Percentiles rank a stretch among this genome's conserved stretches.
These are phyloP conservation scores for Pedionomus torquatus DNA, from an alignment of 2,113 vertebrate species.

Conservation along the genomic window DNA sequence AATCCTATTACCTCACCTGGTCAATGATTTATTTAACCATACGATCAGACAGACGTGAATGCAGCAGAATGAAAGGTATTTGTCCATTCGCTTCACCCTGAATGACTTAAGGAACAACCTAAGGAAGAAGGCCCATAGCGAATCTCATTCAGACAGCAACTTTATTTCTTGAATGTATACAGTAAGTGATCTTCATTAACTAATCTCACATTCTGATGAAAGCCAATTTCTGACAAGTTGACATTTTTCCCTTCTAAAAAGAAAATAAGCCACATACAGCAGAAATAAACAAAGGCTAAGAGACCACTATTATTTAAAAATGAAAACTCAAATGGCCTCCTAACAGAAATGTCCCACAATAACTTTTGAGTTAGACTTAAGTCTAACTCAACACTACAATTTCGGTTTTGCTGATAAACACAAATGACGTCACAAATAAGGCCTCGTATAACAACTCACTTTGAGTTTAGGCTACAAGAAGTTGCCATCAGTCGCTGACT, in stretches of 20 bases:
- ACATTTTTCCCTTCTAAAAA: background rate
- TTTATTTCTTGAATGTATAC: background rate
- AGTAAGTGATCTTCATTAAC: background rate
- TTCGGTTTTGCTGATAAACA: background rate
- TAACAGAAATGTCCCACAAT: background rate
- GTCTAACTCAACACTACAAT: background rate
- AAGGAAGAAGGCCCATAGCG: background rate
- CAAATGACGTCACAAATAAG: background rate
- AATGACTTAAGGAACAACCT: background rate
- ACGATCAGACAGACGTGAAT: background rate
- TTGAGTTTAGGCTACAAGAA: background rate
- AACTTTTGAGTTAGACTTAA: background rate
- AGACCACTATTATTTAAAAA: background rate
- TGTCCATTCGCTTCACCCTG: background rate
- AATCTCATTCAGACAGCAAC: background rate
- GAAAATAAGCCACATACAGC: background rate
- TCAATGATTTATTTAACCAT: background rate
- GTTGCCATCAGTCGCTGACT: background rate
- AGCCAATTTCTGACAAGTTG: background rate
- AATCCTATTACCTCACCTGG: background rate
- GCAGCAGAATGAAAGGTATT: background rate
- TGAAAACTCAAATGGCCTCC: background rate
- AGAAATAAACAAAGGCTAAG: background rate
- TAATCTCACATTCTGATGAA: background rate
- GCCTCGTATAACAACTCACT: background rate